Conservation (phyloP, 1,140 invertebrate genomes). For the Riptortus pedestris region DNA sequence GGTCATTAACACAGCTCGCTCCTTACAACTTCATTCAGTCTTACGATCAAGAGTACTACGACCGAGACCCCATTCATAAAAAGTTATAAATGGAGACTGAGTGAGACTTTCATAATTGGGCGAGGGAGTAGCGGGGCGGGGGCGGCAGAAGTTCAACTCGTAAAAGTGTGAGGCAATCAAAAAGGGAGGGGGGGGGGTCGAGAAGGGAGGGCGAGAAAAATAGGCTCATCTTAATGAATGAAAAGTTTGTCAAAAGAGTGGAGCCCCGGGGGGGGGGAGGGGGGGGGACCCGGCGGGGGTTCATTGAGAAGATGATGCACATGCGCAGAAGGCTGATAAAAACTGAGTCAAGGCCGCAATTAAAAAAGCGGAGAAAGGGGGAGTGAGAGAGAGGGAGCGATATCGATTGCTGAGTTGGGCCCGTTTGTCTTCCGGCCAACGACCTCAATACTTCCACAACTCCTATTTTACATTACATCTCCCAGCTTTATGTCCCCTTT, state of each 20-base stretch:
- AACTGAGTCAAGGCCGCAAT: slow-evolving; percentile 20
- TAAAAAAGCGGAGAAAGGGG: slow-evolving; percentile 4
- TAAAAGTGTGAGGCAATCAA: slow-evolving; percentile 20
- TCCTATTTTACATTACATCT: too few species aligned
- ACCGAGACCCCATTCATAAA: background rate
- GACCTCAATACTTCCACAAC: too few species aligned
- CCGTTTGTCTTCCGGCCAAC: background rate
- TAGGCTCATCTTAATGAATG: slow-evolving; percentile 19
- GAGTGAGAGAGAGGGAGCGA: too few species aligned
- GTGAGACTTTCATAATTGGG: slow-evolving; percentile 10
- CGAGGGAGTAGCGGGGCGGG: background rate
- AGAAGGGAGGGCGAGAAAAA: background rate
- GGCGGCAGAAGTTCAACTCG: background rate
- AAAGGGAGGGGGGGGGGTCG: slow-evolving; percentile 1
- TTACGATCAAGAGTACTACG: background rate
- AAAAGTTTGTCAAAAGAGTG: slow-evolving; percentile 17
- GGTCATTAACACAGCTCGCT: background rate
- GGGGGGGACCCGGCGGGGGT: slow-evolving; percentile 6
- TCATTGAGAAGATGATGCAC: slow-evolving; percentile 9
- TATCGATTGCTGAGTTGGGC: background rate
- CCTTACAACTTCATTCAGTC: slow-evolving; percentile 7
- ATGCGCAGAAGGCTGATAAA: background rate
- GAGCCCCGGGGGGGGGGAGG: background rate
- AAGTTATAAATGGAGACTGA: slow-evolving; percentile 6
- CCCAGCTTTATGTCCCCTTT: too few species aligned